Evolutionary conservation across 2,113 vertebrate genomes (phyloP).

Genomic region (Xenopus borealis): DNA sequence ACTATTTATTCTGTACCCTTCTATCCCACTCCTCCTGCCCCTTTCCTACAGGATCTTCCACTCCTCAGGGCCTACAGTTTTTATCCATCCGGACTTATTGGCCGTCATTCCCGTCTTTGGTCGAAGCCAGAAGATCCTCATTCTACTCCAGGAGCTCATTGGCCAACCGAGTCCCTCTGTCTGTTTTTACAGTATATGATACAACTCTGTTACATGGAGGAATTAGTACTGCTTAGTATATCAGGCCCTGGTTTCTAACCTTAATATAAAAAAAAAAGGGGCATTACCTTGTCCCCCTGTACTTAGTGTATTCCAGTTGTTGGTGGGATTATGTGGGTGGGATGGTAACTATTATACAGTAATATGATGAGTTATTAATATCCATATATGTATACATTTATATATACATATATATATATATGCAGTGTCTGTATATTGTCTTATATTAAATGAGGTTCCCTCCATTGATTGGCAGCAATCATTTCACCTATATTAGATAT

Average conservation of each 20-base stretch:
- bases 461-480: background rate
- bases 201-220: background rate
- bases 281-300: background rate
- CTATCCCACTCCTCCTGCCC: background rate
- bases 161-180: background rate
- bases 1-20: conserved; percentile 39
- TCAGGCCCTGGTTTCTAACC: background rate
- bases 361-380: background rate
- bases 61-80: conserved; percentile 1
- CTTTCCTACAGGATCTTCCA: background rate
- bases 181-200: background rate
- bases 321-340: conserved; percentile 12
- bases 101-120: background rate
- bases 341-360: conserved; percentile 2
- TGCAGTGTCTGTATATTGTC: too few relatives aligned
- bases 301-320: conserved; percentile 3
- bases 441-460: background rate
- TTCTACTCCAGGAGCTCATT: too few relatives aligned
- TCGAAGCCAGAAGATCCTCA: too few relatives aligned
- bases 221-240: background rate
- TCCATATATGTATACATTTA: conserved; percentile 11
- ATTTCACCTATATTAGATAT: too few relatives aligned
- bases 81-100: conserved; percentile 4
- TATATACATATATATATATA: background rate
- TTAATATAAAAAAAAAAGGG: too few relatives aligned